Evolutionary conservation across 2,113 vertebrate genomes (phyloP).

Genomic region (Brachirus orientalis): DNA sequence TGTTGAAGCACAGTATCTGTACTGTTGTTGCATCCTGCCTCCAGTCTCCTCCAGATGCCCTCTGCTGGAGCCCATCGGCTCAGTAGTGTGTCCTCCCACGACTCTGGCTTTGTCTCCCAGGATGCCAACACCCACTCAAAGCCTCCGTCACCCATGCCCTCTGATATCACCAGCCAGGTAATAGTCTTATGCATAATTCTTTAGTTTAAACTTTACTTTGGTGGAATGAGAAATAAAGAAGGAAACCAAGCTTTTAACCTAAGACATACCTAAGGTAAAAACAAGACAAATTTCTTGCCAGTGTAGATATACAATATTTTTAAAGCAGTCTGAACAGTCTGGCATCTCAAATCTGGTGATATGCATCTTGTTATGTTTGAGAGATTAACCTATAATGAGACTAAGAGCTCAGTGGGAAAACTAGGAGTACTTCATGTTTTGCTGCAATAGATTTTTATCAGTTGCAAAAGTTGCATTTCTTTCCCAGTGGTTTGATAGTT

Average conservation of each 20-base stretch:
- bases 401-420: neutral
- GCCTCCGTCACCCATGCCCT: conserved; percentile 97
- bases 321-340: conserved; percentile 4
- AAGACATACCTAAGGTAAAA: neutral
- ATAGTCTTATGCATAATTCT: neutral
- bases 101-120: conserved; percentile 98
- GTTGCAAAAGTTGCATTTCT: conserved; percentile 49
- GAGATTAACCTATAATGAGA: conserved; percentile 1
- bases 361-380: conserved; percentile 18
- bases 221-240: neutral
- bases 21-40: conserved; percentile 6
- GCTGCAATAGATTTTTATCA: conserved; percentile 36
- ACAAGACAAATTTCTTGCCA: conserved; percentile 16
- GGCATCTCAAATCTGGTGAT: neutral
- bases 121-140: conserved; percentile 94
- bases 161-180: conserved; percentile 98
- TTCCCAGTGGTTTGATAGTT: conserved; percentile 47
- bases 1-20: conserved; percentile 2
- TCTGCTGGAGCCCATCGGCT: conserved; percentile 89
- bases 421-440: conserved; percentile 21
- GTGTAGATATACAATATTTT: neutral
- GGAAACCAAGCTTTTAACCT: neutral
- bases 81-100: conserved; percentile 97
- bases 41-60: conserved; percentile 93
- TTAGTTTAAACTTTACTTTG: conserved; percentile 8